Base-by-base conservation (phyloP, 2,888 invertebrate genomes). In the Nycteola revayana region DNA sequence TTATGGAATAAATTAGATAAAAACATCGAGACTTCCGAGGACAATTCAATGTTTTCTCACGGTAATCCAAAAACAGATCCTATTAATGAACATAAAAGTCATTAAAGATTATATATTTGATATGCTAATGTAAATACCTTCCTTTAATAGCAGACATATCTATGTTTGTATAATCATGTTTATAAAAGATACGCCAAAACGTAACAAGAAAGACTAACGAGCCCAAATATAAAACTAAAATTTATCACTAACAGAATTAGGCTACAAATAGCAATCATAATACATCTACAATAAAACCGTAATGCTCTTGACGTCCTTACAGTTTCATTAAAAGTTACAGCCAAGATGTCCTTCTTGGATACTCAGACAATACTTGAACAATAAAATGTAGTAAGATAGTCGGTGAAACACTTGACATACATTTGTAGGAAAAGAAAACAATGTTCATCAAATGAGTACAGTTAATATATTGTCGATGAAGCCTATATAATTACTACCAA, bases 391-490 rank as follows among this genome's bases (percentile, higher is more conserved):
- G 62, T 66, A 45, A 54, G 62, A 71, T 68, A 66, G 61, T 70
- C 64, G 74, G 69, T 67, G 75, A 67, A 69, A 66, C 58, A 72
- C 84, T 85, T 85, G 84, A 84, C 83, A 84, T 52, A 84, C 75
- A 75, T 82, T 62, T 59, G 56, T 56, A 37, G 60, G 50, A 57
- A 58, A 49, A 59, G 55, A 67, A 47, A 46, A 50, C 33, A 10
- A 41, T 38, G 36, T 41, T 21, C 28, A 42, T 55, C 42, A 46
- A 42, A 44, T 29, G 40, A 27, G 17, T 36, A 36, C 25, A n/a
- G n/a, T n/a, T n/a, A n/a, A n/a, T n/a, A n/a, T n/a, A n/a, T n/a
- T n/a, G n/a, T n/a, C n/a, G n/a, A n/a, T n/a, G n/a, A n/a, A n/a
- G n/a, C n/a, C n/a, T n/a, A n/a, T n/a, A n/a, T n/a, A n/a, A n/a